Conservation (phyloP, 2,797 vertebrate genomes). For the Poeciliopsis paucimaculata region DNA sequence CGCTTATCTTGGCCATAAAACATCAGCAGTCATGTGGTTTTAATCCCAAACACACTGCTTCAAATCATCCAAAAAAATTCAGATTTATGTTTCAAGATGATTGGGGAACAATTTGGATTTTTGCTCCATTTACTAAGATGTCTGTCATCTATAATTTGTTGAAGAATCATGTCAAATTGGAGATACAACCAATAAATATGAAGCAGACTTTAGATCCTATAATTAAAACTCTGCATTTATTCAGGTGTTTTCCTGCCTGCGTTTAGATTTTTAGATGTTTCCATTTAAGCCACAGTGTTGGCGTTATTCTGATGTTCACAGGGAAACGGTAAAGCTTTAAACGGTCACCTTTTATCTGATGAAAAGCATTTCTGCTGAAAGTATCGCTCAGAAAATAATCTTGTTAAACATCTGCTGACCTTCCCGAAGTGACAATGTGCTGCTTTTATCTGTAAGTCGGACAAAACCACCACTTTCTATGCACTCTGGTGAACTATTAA, state of each 20-base stretch:
- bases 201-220: background rate
- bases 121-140: background rate
- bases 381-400: background rate
- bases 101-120: background rate
- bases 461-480: background rate
- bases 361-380: background rate
- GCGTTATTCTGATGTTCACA: background rate
- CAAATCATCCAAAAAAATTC: background rate
- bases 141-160: background rate
- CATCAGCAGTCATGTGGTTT: background rate
- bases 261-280: background rate
- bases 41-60: background rate
- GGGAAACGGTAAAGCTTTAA: background rate
- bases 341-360: slow-evolving; percentile 2
- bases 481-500: background rate
- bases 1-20: background rate
- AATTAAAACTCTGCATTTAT: background rate
- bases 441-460: background rate
- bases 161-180: background rate
- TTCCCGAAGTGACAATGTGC: background rate
- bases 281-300: background rate
- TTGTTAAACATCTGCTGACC: slow-evolving; percentile 1
- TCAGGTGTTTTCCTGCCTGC: background rate
- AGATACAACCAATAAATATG: background rate
- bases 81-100: background rate